Evolutionary conservation across 2,797 vertebrate genomes (phyloP).

Genomic region (Labroides dimidiatus): DNA sequence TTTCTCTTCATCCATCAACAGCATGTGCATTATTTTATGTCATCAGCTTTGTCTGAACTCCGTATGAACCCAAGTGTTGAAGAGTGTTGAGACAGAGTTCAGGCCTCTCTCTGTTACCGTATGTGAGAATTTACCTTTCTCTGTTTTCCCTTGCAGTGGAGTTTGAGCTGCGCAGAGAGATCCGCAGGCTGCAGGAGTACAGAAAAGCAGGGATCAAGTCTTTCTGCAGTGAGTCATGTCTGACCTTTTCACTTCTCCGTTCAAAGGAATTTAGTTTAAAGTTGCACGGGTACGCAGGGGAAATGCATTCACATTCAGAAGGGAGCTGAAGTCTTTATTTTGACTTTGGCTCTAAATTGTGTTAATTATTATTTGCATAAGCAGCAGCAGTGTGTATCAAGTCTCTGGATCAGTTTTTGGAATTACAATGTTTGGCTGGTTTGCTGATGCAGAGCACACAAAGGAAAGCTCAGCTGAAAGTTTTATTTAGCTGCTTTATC

Average conservation of each 20-base stretch:
- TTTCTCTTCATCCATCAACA: not conserved
- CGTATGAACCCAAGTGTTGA: not conserved
- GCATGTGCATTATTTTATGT: not conserved
- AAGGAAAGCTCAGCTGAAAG: constrained; percentile 12
- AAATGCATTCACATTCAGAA: constrained; percentile 32
- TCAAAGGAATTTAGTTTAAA: constrained; percentile 15
- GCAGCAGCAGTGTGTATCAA: constrained; percentile 4
- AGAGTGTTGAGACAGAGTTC: not conserved
- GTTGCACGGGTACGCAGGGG: constrained; percentile 26
- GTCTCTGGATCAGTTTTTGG: constrained; percentile 13
- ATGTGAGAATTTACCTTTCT: constrained; percentile 16
- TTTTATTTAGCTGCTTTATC: constrained; percentile 8
- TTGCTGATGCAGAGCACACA: constrained; percentile 24
- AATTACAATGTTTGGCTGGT: constrained; percentile 27
- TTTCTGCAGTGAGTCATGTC: constrained; percentile 93
- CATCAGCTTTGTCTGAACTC: not conserved
- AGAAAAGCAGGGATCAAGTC: constrained; percentile 94
- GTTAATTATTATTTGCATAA: constrained; percentile 19
- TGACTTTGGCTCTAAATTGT: constrained; percentile 8
- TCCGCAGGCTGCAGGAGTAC: constrained; percentile 94
- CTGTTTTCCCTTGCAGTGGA: constrained; percentile 87
- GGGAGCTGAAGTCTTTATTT: constrained; percentile 22
- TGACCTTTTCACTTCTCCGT: constrained; percentile 39
- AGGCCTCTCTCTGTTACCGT: not conserved
- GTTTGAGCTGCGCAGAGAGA: constrained; percentile 96